Conservation (phyloP, 2,888 invertebrate genomes). For the Branchellion lobata region DNA sequence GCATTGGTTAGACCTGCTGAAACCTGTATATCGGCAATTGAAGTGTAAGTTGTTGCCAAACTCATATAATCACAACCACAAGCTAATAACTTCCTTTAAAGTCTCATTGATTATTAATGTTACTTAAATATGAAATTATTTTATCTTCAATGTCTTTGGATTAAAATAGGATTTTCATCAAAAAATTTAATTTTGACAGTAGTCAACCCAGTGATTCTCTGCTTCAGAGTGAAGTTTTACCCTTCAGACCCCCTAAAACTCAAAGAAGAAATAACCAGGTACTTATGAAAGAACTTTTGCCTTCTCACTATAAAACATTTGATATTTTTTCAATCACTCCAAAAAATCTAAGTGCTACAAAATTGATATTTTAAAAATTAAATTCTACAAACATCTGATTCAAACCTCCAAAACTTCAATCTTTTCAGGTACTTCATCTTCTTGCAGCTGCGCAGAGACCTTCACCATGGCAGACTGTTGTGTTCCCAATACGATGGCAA, state of each 20-base stretch:
- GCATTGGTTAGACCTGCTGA: constrained; percentile 92
- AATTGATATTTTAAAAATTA: too few species aligned
- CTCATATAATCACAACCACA: not conserved
- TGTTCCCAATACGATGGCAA: constrained; percentile 78
- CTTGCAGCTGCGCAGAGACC: constrained; percentile 86
- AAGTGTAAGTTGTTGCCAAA: constrained; percentile 65
- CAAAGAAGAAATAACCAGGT: constrained; percentile 85
- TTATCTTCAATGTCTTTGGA: too few species aligned
- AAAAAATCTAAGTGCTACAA: too few species aligned
- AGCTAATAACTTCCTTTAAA: too few species aligned
- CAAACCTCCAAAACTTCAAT: not conserved
- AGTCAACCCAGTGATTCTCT: constrained; percentile 85
- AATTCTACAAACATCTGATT: too few species aligned
- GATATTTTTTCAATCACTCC: too few species aligned
- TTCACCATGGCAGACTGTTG: constrained; percentile 89
- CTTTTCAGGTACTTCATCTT: constrained; percentile 78
- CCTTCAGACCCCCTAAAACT: constrained; percentile 88
- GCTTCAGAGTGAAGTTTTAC: constrained; percentile 95
- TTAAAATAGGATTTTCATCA: too few species aligned
- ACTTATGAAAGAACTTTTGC: too few species aligned
- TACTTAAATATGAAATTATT: too few species aligned
- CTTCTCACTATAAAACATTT: too few species aligned
- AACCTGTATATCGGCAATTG: constrained; percentile 82
- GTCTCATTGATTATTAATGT: too few species aligned
- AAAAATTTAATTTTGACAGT: constrained; percentile 67